Evolutionary conservation across 2,113 vertebrate genomes (phyloP), one percentile per base, ranked within the genome.

Genomic region (Forbesichthys papilliferus): DNA sequence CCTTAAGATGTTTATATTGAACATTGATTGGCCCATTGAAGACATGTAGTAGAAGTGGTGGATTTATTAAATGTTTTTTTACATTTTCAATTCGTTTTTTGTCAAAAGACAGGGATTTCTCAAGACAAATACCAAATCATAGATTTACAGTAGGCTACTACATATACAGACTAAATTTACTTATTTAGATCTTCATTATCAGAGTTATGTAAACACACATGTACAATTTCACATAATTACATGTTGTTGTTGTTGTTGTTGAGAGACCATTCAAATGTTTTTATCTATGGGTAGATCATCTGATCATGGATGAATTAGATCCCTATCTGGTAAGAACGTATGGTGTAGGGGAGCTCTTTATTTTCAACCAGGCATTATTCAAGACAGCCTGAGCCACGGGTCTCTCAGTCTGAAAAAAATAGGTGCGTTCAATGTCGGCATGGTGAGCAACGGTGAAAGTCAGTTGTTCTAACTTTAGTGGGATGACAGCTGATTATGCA

Each of bases 401-500:
- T 70, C 68, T 64, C 36, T 55, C 9, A 34, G 16, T 16, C 55
- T 66, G 60, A 84, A 80, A 81, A 87, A 84, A 84, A 87, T 86
- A 66, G 89, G 88, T 84, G 88, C 56, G 88, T 86, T 80, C 27
- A 84, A 62, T 81, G 87, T 75, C 80, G 88, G 87, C 85, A 85
- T 86, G 89, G 90, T 83, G 63, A 81, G 67, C 73, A 11, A 67
- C 18, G 62, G 56, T 59, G 58, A 74, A 58, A 69, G 49, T 61
- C 72, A 20, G 60, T 67, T 57, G 75, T 57, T 54, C 55, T 70
- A 47, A 9, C 62, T 69, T 73, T 66, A 68, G 67, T 20, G 74
- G 70, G 83, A 85, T 93, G 90, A 93, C 91, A 93, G 91, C 92
- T 92, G 90, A 90, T 64, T 61, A 11, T 56, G 33, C 52, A 63